Base-by-base conservation (phyloP, 2,888 invertebrate species). In the Drosophila mulleri region DNA sequence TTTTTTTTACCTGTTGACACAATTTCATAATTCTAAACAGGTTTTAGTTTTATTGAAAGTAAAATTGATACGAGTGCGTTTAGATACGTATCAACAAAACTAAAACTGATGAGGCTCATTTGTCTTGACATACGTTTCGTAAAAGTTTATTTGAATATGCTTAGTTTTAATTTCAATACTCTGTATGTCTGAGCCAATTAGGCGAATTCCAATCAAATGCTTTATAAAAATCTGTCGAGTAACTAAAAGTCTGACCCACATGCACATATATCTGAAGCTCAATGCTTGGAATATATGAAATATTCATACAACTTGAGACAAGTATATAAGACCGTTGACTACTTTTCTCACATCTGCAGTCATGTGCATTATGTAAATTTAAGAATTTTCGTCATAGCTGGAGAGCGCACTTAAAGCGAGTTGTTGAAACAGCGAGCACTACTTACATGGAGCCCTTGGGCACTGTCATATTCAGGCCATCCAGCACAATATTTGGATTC, bases 381-480 rank as follows among this genome's bases (percentile, higher is more conserved):
- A 8, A 23, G 45, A 47, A 16, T 45, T 48, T 48, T n/a, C n/a
- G n/a, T 3, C 48, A 35, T 50, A 4, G 37, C 37, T 37, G 37
- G 14, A 37, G 11, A 45, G 23, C 29, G 12, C 48, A 32, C 8
- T 32, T 4, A 20, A 18, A 18, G 1, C 12, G 18, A 29, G 23
- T 47, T 39, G 18, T 44, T 9, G 8, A 39, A 37, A 59, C n/a
- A 47, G n/a, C 4, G 35, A 45, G n/a, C 20, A 50, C 37, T 75
- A 95, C 96, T 96, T 94, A 97, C 97, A 97, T 97, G 53, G 96
- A 94, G 59, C 98, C 98, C 91, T 97, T 97, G 26, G 97, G 96
- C 48, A 98, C 98, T 20, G 97, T 98, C 96, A 98, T 97, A 91
- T 97, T 97, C 62, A 98, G 94, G 29, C 97, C 96, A 91, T 97